Percentiles rank a stretch among this genome's conserved stretches.
phyloP scores from a whole-genome alignment of 2,113 vertebrate genomes.

The Uria lomvia region DNA sequence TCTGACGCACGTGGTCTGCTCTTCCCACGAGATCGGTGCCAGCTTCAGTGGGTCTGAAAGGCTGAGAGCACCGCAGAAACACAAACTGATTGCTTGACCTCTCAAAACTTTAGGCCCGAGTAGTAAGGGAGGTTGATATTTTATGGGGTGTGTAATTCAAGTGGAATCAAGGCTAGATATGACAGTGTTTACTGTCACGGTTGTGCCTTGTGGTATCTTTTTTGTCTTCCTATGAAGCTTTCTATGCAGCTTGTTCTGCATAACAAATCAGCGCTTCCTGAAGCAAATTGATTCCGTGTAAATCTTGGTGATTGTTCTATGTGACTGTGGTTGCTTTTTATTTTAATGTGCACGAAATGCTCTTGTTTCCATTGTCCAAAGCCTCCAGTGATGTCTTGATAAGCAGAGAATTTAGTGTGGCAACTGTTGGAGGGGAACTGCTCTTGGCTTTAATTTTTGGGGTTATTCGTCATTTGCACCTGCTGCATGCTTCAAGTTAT shows the following conservation, averaged over 20 bases:
- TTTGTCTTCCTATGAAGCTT: neutral
- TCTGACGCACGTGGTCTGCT: neutral
- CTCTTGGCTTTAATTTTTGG: neutral
- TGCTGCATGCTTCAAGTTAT: neutral
- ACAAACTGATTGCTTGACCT: neutral
- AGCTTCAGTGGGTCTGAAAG: neutral
- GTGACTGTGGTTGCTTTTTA: neutral
- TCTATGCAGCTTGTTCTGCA: neutral
- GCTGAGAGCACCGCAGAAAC: neutral
- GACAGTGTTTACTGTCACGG: neutral
- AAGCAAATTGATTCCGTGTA: neutral
- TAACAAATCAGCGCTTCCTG: neutral
- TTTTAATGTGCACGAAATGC: neutral
- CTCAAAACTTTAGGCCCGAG: rapidly evolving
- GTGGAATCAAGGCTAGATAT: neutral
- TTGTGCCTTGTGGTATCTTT: neutral
- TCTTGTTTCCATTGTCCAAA: neutral
- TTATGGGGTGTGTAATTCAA: neutral
- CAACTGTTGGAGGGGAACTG: neutral
- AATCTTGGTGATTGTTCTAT: neutral
- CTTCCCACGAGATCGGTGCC: neutral
- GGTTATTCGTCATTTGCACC: neutral
- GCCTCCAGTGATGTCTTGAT: neutral
- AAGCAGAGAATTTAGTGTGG: neutral
- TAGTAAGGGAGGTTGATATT: neutral